A percentile compares a stretch with the other conserved stretches of the same genome.
Evolutionary conservation across 2,888 invertebrate species (phyloP).

Genomic region (Colletes collaris): DNA sequence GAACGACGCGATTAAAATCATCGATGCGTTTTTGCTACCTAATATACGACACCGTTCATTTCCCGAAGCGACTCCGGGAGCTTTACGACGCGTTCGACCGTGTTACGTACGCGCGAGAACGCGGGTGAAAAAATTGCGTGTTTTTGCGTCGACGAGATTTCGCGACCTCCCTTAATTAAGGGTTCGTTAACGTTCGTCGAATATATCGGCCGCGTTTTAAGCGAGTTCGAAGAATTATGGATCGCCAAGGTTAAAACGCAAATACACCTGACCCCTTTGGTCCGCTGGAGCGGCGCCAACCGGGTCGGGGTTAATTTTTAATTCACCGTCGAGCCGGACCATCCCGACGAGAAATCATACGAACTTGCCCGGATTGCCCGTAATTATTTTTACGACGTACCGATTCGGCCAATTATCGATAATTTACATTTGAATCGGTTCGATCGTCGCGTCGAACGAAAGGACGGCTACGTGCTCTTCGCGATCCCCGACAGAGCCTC

Average conservation of each 20-base stretch:
- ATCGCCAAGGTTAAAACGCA: conserved; percentile 46
- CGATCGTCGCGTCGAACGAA: background rate
- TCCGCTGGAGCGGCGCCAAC: conserved; percentile 53
- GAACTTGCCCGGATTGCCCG: conserved; percentile 6
- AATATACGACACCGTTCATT: background rate
- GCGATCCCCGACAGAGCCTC: no score
- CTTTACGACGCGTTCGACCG: background rate
- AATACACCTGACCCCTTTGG: conserved; percentile 45
- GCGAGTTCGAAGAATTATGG: conserved; percentile 25
- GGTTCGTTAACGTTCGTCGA: background rate
- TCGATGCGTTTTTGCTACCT: background rate
- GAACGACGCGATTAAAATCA: no score
- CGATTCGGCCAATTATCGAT: background rate
- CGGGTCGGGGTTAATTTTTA: conserved; percentile 55
- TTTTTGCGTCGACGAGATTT: no score
- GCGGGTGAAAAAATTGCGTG: background rate
- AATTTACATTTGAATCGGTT: conserved; percentile 26
- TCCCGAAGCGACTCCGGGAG: background rate
- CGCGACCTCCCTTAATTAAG: background rate
- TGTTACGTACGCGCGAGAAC: background rate
- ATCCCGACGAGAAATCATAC: conserved; percentile 28
- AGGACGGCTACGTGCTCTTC: background rate
- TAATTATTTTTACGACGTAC: conserved; percentile 33
- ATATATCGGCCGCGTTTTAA: background rate
- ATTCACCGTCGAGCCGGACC: conserved; percentile 46